phyloP scores from a whole-genome alignment of 2,888 invertebrate genomes.

The Pelosia muscerda region DNA sequence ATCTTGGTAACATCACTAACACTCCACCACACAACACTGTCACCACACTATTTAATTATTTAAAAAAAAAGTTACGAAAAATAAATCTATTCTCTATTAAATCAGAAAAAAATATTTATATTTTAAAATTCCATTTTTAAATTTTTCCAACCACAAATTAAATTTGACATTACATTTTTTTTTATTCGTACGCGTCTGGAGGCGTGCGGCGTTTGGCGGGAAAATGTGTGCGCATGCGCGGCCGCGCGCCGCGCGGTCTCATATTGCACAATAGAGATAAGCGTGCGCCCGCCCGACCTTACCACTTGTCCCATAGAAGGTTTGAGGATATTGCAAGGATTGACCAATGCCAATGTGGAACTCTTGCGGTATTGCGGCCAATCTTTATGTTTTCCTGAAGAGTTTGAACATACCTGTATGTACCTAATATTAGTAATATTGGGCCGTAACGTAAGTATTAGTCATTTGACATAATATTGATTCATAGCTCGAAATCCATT shows the following conservation, averaged over 20 bases:
- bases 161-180: conserved; percentile 36
- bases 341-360: conserved; percentile 17
- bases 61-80: conserved; percentile 7
- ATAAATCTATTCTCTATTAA: conserved; percentile 1
- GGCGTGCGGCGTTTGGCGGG: conserved; percentile 77
- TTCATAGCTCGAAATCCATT: no score
- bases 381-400: neutral
- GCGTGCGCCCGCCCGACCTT: conserved; percentile 60
- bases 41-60: conserved; percentile 36
- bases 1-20: conserved; percentile 74
- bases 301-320: conserved; percentile 56
- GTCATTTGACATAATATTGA: neutral
- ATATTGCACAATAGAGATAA: conserved; percentile 76
- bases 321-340: conserved; percentile 42
- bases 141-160: conserved; percentile 34
- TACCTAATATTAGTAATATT: neutral
- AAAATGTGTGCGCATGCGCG: conserved; percentile 79
- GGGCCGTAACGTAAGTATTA: neutral
- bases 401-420: neutral
- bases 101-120: conserved; percentile 8
- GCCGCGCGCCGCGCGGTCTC: conserved; percentile 68
- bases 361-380: neutral
- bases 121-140: conserved; percentile 31
- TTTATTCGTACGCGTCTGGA: conserved; percentile 64
- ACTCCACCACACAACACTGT: conserved; percentile 56